Evolutionary conservation across 2,888 invertebrate genomes (phyloP).

Genomic region (Nymphalis urticae): DNA sequence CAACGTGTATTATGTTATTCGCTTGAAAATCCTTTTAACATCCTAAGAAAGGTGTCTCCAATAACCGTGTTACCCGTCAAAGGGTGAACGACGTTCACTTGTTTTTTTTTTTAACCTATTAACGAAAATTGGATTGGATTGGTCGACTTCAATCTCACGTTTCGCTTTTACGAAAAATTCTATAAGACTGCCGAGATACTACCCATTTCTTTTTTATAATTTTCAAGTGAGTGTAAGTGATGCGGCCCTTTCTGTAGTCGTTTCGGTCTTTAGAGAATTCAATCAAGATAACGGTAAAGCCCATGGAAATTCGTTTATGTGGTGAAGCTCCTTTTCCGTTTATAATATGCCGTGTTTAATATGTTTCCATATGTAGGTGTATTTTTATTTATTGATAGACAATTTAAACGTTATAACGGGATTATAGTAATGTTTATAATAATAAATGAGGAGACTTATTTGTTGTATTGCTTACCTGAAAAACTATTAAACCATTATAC

Average conservation of each 20-base stretch:
- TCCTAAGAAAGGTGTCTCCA: slow-evolving; percentile 6
- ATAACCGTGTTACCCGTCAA: slow-evolving; percentile 18
- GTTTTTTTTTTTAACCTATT: slow-evolving; percentile 44
- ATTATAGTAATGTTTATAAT: too few relatives aligned
- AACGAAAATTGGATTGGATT: slow-evolving; percentile 46
- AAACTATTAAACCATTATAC: too few relatives aligned
- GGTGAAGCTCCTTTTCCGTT: background rate
- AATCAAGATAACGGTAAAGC: background rate
- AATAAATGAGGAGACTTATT: too few relatives aligned
- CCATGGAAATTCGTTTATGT: background rate
- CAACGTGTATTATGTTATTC: slow-evolving; percentile 1
- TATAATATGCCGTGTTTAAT: background rate
- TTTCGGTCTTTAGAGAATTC: slow-evolving; percentile 12
- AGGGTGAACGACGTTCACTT: slow-evolving; percentile 26
- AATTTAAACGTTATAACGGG: too few relatives aligned
- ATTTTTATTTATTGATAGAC: too few relatives aligned
- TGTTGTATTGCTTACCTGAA: too few relatives aligned
- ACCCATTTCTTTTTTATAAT: slow-evolving; percentile 24
- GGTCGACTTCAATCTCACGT: slow-evolving; percentile 37
- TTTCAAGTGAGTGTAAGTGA: slow-evolving; percentile 31
- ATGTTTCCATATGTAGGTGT: too few relatives aligned
- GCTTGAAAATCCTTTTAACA: slow-evolving; percentile 10
- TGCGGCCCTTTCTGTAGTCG: slow-evolving; percentile 16
- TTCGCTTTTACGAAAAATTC: slow-evolving; percentile 28
- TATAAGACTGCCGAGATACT: slow-evolving; percentile 26